These are phyloP conservation scores for Petrocephalus schoutedeni DNA, from an alignment of 2,797 vertebrate genomes.

Conservation along the genomic window DNA sequence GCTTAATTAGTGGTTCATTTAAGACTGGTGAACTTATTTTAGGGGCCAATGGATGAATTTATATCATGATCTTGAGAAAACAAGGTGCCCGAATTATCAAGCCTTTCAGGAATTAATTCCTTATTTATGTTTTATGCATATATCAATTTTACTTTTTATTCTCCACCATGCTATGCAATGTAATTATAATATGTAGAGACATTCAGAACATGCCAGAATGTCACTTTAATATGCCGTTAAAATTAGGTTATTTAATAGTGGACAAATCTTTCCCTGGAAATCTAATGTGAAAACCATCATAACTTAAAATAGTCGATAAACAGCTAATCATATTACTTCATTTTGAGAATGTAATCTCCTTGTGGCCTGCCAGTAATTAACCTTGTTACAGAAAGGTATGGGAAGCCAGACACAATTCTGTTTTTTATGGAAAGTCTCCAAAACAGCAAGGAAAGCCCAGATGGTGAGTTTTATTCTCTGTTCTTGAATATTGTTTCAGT, in stretches of 20 bases:
- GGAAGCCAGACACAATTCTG: slow-evolving; percentile 64
- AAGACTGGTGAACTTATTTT: slow-evolving; percentile 1
- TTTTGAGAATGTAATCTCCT: slow-evolving; percentile 76
- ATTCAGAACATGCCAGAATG: slow-evolving; percentile 62
- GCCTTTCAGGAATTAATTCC: background rate
- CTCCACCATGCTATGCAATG: slow-evolving; percentile 36
- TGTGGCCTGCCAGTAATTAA: slow-evolving; percentile 74
- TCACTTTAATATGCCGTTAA: slow-evolving; percentile 63
- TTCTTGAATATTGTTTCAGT: slow-evolving; percentile 30
- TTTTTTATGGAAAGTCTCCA: slow-evolving; percentile 63
- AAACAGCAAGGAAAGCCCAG: slow-evolving; percentile 53
- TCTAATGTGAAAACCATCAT: slow-evolving; percentile 56
- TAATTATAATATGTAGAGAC: slow-evolving; percentile 52
- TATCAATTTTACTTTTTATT: background rate
- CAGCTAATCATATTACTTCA: slow-evolving; percentile 69
- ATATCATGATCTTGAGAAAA: background rate
- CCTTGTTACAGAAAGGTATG: slow-evolving; percentile 68
- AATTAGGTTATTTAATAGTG: slow-evolving; percentile 69
- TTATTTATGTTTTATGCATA: background rate
- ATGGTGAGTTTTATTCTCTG: slow-evolving; percentile 62
- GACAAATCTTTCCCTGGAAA: slow-evolving; percentile 61
- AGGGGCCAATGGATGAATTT: background rate
- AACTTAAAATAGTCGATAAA: slow-evolving; percentile 63
- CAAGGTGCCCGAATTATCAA: background rate
- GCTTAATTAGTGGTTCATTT: slow-evolving; percentile 27